Percentiles rank a stretch among this genome's conserved stretches.
Evolutionary conservation across 23 tunicate genomes (phyloP).

Genomic region (Trididemnum clinides): DNA sequence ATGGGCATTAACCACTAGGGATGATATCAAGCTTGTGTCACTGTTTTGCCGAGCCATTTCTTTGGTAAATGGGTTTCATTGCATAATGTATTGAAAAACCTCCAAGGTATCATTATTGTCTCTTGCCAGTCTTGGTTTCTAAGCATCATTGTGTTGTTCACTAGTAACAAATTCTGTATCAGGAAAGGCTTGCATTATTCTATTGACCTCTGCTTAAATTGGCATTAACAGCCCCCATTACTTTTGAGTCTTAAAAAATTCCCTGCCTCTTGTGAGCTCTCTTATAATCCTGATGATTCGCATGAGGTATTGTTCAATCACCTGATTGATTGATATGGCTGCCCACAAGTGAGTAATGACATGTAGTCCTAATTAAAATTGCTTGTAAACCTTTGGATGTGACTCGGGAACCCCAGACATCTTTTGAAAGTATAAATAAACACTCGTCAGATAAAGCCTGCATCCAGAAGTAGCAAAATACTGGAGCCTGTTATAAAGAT

Average conservation of each 20-base stretch:
- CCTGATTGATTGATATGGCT: neutral
- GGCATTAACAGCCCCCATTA: neutral
- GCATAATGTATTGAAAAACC: neutral
- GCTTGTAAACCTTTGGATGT: neutral
- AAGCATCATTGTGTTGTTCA: neutral
- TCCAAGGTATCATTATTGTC: neutral
- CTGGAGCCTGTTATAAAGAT: neutral
- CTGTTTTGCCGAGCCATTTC: neutral
- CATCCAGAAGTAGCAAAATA: conserved; percentile 8
- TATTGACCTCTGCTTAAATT: neutral
- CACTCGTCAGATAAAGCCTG: neutral
- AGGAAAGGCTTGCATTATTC: neutral
- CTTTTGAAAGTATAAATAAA: neutral
- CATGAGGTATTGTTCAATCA: conserved; percentile 5
- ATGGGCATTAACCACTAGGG: neutral
- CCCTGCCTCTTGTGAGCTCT: neutral
- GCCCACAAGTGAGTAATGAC: neutral
- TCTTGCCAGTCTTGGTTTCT: neutral
- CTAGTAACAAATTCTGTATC: neutral
- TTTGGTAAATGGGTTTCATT: neutral
- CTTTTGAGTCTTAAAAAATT: neutral
- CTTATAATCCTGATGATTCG: neutral
- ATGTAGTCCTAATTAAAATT: neutral
- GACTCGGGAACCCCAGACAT: neutral
- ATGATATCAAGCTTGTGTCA: neutral